Conservation (phyloP, 1,140 invertebrate species). For the Halesus radiatus region DNA sequence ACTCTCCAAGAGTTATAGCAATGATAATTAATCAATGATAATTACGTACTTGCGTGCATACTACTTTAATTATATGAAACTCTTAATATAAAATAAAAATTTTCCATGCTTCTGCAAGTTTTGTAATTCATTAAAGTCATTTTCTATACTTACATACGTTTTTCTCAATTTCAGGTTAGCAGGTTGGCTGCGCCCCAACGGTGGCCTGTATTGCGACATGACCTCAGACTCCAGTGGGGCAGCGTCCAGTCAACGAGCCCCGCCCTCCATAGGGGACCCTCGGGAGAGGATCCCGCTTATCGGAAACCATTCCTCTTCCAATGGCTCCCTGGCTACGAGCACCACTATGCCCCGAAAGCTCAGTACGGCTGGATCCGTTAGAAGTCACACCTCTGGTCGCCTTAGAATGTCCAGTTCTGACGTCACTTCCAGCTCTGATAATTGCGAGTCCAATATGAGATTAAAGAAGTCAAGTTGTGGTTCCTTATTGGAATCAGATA, state of each 20-base stretch:
- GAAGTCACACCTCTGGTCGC: slow-evolving; percentile 53
- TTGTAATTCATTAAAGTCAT: not conserved
- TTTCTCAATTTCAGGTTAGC: slow-evolving; percentile 37
- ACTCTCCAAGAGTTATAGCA: too few relatives aligned
- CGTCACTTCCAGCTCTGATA: slow-evolving; percentile 54
- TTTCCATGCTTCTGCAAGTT: too few relatives aligned
- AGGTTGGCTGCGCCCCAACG: slow-evolving; percentile 45
- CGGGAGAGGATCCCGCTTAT: slow-evolving; percentile 52
- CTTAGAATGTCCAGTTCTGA: slow-evolving; percentile 57
- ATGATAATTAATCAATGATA: too few relatives aligned
- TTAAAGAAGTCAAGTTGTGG: slow-evolving; percentile 55
- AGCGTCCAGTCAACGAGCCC: slow-evolving; percentile 41
- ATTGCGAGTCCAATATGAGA: slow-evolving; percentile 47
- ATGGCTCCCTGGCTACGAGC: slow-evolving; percentile 50
- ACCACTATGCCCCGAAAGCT: slow-evolving; percentile 54
- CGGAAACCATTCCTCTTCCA: slow-evolving; percentile 54
- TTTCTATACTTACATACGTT: not conserved
- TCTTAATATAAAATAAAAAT: too few relatives aligned
- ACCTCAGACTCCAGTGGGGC: slow-evolving; percentile 54
- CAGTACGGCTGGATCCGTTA: slow-evolving; percentile 50
- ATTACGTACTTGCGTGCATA: not conserved
- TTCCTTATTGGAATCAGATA: slow-evolving; percentile 45
- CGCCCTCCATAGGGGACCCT: slow-evolving; percentile 48
- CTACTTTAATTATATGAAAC: too few relatives aligned
- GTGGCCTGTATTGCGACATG: slow-evolving; percentile 44